phyloP scores from a whole-genome alignment of 2,113 vertebrate species.

The Accipiter virgatus region DNA sequence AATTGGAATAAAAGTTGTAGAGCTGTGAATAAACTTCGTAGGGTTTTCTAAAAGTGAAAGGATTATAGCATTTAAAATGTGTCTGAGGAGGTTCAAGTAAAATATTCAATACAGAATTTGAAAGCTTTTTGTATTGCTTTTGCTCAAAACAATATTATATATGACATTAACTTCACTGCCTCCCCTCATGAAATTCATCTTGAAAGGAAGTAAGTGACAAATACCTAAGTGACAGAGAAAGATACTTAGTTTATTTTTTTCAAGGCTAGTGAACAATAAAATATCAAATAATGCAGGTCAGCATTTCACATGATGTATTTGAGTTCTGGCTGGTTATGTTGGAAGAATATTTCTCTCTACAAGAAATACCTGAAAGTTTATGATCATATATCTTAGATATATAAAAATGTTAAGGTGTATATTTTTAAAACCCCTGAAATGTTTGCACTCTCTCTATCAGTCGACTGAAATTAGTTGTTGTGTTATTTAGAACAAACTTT shows the following conservation, averaged over 20 bases:
- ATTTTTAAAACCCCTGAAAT: conserved; percentile 38
- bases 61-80: not conserved
- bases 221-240: conserved; percentile 27
- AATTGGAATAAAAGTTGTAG: conserved; percentile 10
- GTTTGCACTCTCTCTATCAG: conserved; percentile 12
- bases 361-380: conserved; percentile 22
- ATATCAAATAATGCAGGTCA: conserved; percentile 45
- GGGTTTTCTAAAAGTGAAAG: not conserved
- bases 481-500: conserved; percentile 79
- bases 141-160: not conserved
- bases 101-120: not conserved
- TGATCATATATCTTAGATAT: not conserved
- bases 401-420: not conserved
- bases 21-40: conserved; percentile 12
- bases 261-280: conserved; percentile 1
- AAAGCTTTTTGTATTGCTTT: conserved; percentile 1
- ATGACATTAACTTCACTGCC: not conserved
- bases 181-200: not conserved
- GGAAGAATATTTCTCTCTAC: not conserved
- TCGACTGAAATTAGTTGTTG: conserved; percentile 66
- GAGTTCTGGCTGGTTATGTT: not conserved
- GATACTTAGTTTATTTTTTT: conserved; percentile 12
- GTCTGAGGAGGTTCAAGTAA: not conserved
- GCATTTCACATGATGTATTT: conserved; percentile 36
- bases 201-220: conserved; percentile 22